Base-by-base conservation (phyloP, 2,888 invertebrate genomes). In the Chironomus tentans region DNA sequence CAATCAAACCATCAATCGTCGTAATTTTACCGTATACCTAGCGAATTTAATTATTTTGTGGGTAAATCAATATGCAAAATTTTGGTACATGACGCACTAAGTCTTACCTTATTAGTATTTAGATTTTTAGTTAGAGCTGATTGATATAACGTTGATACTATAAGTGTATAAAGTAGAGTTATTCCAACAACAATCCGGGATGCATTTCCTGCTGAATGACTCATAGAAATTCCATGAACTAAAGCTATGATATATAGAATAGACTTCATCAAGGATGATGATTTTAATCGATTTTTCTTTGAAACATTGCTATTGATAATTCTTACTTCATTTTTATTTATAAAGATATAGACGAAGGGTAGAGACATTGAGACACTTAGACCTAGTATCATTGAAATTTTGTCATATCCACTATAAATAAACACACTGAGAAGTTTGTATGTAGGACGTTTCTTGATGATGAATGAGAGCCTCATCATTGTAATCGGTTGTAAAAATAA, bases 401-500 rank as follows among this genome's bases (percentile, higher is more conserved):
- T 24, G 22, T 71, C 71, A 28, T 28, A 71, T 15, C 56, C 24
- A 50, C 61, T 71, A 15, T 47, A 71, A 5, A 71, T 70, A 3
- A n/a, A 47, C 4, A 70, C 48, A 18, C 47, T 70, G 2, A 70
- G 21, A 4, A 70, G 4, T 48, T 70, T 70, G 18, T 18, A 70
- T 3, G 70, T 70, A 21, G 47, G 47, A 15, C 73, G 6, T 28
- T 65, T 62, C 22, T 46, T 13, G 6, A 73, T 73, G 28, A 62
- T 62, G 6, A 73, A 73, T 1, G 47, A 62, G 5, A 73, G 46
- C 28, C 61, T 13, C 15, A 46, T 18, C 73, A 62, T 62, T n/a
- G 62, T 62, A 21, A 73, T 73, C 1, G 73, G 73, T 21, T 61
- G 61, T 13, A 73, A 38, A 65, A 73, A 73, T 12, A 73, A n/a